Evolutionary conservation across 2,888 invertebrate species (phyloP), one percentile per base, ranked within the genome.

Genomic region (Trachelus troglodyta): DNA sequence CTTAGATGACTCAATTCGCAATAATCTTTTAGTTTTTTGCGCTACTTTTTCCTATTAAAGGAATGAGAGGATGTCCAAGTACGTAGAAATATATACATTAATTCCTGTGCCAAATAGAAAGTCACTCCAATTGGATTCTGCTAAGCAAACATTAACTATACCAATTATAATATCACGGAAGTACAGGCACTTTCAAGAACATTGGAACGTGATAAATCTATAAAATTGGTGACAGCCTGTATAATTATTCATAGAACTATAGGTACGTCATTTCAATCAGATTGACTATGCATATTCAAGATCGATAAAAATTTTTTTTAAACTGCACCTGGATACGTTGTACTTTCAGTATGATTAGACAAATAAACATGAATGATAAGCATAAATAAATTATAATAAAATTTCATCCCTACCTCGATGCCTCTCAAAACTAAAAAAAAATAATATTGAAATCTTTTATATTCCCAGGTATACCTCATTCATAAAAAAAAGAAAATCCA

Each of bases 1-100:
- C 89, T 83, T 83, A 86, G 85, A 83, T 83, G 83, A 83, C 81
- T 85, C 80, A 78, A 84, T 86, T 83, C 80, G 77, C 77, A 82
- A 85, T 82, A 80, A 81, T 76, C 71, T 77, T 69, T 75, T 73
- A 71, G 37, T 69, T 77, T 35, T 23, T 15, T 69, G 15, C 71
- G 4, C 0, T 33, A 15, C 11, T 9, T 33, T 71, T 71, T 15
- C 31, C 31, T 33, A 71, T 30, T 71, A 11, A 71, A 71, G 31
- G 3, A 71, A 71, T 11, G 71, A 11, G 11, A 3, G 33, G 71
- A 30, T 15, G 31, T 23, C 2, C 23, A 56, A 56, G 40, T 23
- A 56, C 23, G 15, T 15, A 15, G 15, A 40, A 15, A 40, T 37
- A 12, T 12, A 33, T 40, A 40, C 15, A 40, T 40, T 15, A 23